phyloP scores from a whole-genome alignment of 1,140 invertebrate species.

The Cyclargus thomasi region DNA sequence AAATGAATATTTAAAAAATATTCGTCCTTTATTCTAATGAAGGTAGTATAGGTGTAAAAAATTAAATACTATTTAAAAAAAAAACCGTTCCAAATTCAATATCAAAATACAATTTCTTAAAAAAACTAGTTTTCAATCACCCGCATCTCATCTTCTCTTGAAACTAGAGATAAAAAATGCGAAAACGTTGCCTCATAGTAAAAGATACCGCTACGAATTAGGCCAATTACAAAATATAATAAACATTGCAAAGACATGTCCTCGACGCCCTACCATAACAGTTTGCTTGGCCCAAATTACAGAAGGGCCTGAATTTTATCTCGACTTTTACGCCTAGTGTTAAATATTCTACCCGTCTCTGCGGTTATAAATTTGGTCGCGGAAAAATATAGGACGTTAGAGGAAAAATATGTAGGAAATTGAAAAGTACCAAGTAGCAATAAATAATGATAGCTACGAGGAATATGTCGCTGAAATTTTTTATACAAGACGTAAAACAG shows the following conservation, averaged over 20 bases:
- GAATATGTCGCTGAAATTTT: background rate
- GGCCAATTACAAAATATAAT: slow-evolving; percentile 67
- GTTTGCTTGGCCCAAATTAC: slow-evolving; percentile 58
- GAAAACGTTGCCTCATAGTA: slow-evolving; percentile 35
- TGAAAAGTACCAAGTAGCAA: background rate
- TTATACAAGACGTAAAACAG: too few species aligned
- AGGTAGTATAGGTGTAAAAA: too few species aligned
- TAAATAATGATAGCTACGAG: background rate
- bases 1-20: too few species aligned
- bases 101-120: background rate
- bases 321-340: slow-evolving; percentile 39
- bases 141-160: background rate
- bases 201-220: slow-evolving; percentile 40
- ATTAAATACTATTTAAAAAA: too few species aligned
- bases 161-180: slow-evolving; percentile 7
- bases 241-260: slow-evolving; percentile 56
- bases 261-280: slow-evolving; percentile 56
- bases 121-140: background rate
- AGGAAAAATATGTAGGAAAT: background rate
- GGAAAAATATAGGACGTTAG: background rate
- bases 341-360: slow-evolving; percentile 16
- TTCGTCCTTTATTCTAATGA: too few species aligned
- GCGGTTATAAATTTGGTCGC: background rate
- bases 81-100: too few species aligned
- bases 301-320: slow-evolving; percentile 56